Evolutionary conservation across 2,113 vertebrate genomes (phyloP).

Genomic region (Chunga burmeisteri): DNA sequence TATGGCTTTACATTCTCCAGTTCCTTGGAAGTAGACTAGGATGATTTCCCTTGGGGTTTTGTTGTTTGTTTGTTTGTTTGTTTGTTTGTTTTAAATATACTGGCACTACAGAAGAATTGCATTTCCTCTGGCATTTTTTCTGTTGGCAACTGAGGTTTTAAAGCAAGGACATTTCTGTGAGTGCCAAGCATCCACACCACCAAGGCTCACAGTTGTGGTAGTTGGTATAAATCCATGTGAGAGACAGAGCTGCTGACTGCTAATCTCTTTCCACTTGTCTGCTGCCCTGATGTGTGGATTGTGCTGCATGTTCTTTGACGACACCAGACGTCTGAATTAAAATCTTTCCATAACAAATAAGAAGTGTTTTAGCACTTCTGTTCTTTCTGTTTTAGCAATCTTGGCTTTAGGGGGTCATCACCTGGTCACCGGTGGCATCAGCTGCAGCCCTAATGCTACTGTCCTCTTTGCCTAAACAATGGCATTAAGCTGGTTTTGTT

Average conservation of each 20-base stretch:
- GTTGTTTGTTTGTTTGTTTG: not conserved
- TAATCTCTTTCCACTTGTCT: not conserved
- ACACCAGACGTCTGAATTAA: not conserved
- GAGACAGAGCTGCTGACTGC: not conserved
- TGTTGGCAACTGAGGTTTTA: not conserved
- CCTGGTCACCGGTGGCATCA: not conserved
- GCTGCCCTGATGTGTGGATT: too few relatives aligned
- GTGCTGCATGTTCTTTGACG: fast-evolving
- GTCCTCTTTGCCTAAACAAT: not conserved
- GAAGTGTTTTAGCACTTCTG: not conserved
- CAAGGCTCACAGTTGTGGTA: not conserved
- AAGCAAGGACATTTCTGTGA: not conserved
- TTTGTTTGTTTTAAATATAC: not conserved
- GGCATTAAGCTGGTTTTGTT: not conserved
- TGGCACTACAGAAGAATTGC: not conserved
- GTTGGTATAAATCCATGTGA: not conserved
- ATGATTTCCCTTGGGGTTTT: not conserved
- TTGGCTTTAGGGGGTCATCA: not conserved
- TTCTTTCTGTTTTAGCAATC: not conserved
- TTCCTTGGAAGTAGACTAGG: not conserved
- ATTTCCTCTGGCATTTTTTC: not conserved
- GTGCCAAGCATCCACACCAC: not conserved
- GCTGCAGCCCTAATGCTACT: not conserved
- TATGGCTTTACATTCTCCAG: not conserved
- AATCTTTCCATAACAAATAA: not conserved